Conservation (phyloP, 1,140 invertebrate genomes). For the Ips nitidus region DNA sequence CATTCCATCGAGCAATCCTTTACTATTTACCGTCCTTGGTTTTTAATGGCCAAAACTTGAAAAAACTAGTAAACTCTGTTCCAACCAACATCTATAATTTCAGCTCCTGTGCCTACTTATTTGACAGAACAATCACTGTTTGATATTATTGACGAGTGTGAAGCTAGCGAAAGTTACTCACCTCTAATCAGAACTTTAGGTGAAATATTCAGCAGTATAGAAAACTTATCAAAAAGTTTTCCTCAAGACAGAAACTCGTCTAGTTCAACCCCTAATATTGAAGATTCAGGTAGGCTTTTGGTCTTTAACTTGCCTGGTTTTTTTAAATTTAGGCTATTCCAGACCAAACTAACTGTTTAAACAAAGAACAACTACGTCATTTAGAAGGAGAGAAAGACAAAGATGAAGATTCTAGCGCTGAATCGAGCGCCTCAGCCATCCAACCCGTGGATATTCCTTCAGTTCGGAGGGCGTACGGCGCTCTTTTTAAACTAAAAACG, state of each 20-base stretch:
- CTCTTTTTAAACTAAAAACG: conserved; percentile 56
- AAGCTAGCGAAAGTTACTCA: conserved; percentile 63
- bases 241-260: conserved; percentile 53
- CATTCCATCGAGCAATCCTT: no score
- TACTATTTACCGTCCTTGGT: no score
- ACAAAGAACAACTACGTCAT: conserved; percentile 68
- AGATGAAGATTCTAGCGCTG: conserved; percentile 70
- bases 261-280: conserved; percentile 55
- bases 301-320: background rate
- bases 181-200: conserved; percentile 68
- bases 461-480: conserved; percentile 64
- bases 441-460: conserved; percentile 58
- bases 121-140: conserved; percentile 68
- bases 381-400: conserved; percentile 81
- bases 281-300: conserved; percentile 51
- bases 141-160: conserved; percentile 67
- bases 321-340: background rate
- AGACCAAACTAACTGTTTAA: conserved; percentile 52
- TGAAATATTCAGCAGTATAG: conserved; percentile 71
- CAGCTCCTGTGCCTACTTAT: conserved; percentile 49
- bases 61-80: no score
- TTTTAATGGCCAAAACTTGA: no score
- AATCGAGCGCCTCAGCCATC: conserved; percentile 35
- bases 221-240: conserved; percentile 71
- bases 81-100: conserved; percentile 1